Conservation (phyloP, 2,888 invertebrate genomes). For the Rutpela maculata region DNA sequence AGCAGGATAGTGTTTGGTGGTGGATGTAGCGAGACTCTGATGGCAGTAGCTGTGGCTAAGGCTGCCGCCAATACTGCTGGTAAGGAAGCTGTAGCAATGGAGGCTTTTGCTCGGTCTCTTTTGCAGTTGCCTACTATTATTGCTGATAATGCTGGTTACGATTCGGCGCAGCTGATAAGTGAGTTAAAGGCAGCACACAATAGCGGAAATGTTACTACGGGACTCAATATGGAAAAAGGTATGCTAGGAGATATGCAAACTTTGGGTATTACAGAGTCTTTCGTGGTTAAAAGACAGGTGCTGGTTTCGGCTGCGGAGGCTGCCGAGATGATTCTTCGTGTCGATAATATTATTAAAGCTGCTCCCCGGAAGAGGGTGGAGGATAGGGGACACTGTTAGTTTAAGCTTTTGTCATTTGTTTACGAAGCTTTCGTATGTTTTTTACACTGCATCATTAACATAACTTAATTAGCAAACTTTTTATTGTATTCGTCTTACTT, state of each 20-base stretch:
- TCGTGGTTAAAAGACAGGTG: constrained; percentile 97
- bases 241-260: constrained; percentile 92
- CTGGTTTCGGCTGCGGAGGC: constrained; percentile 96
- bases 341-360: constrained; percentile 96
- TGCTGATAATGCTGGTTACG: constrained; percentile 99
- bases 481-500: constrained; percentile 46
- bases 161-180: constrained; percentile 96
- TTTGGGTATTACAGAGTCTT: constrained; percentile 97
- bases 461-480: constrained; percentile 40
- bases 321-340: constrained; percentile 98
- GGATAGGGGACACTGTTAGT: constrained; percentile 90
- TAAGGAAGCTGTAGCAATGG: constrained; percentile 98
- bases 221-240: constrained; percentile 94
- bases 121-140: constrained; percentile 94
- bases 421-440: constrained; percentile 48
- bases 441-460: constrained; percentile 43
- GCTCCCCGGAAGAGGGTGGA: constrained; percentile 91
- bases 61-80: constrained; percentile 93
- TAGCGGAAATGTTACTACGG: constrained; percentile 82
- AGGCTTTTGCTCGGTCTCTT: constrained; percentile 94
- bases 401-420: constrained; percentile 45
- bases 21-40: constrained; percentile 95
- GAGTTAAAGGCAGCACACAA: constrained; percentile 94
- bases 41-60: constrained; percentile 93
- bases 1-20: constrained; percentile 92